Evolutionary conservation across 2,888 invertebrate genomes (phyloP), one percentile per base, ranked within the genome.

Genomic region (Neria commutata): DNA sequence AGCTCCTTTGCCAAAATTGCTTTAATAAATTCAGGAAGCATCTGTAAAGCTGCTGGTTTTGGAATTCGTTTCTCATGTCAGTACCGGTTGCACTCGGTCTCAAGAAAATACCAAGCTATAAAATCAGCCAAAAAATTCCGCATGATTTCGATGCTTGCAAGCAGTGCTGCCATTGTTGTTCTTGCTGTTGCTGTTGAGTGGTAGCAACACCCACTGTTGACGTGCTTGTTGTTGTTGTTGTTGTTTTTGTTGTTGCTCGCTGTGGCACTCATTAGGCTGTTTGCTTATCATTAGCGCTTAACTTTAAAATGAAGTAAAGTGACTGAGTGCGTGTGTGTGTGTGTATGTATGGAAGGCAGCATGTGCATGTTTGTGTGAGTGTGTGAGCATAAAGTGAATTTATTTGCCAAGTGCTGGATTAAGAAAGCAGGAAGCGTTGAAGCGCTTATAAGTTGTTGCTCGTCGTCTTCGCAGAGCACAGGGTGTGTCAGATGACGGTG

Each of bases 211-310:
- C 54, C 51, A 26, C 56, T 60, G 52, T 58, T 63, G 56, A n/a
- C n/a, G n/a, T n/a, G n/a, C n/a, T 14, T 19, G 5, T 3, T 19
- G 42, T 42, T 42, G 42, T 19, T 42, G 42, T 42, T 21, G 17
- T 42, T 17, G 29, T 11, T 29, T 17, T 42, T 10, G 37, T 54
- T 60, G 52, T 58, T 63, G 56, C 45, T 48, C 50, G 56, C 40
- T 56, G 56, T 50, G 55, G 56, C 65, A 56, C 62, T 64, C 61
- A 61, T 59, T 60, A 64, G 59, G 53, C 54, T 65, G 61, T 65
- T 65, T 63, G 61, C 61, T 65, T 60, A 58, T 61, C 63, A 65
- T 65, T 65, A 63, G 55, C 59, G 58, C 56, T 23, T 34, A 34
- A 10, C 45, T n/a, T n/a, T n/a, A n/a, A n/a, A n/a, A n/a, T n/a